Evolutionary conservation across 2,888 invertebrate species (phyloP).

Genomic region (Panopea generosa): DNA sequence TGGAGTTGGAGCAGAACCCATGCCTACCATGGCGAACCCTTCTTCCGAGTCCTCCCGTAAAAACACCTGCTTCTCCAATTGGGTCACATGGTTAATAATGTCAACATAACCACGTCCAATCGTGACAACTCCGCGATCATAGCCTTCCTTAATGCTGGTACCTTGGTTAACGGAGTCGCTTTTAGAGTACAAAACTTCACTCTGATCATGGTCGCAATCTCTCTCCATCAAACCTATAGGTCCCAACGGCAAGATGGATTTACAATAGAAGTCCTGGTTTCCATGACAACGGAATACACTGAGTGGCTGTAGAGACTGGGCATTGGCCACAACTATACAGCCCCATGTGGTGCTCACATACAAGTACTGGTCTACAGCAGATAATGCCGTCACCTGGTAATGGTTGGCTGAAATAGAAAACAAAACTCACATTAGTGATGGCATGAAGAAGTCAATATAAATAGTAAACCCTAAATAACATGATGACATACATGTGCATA

Average conservation of each 20-base stretch:
- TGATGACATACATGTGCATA: background rate
- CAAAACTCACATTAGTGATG: background rate
- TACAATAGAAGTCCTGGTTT: slow-evolving; percentile 75
- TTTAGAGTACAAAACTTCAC: slow-evolving; percentile 11
- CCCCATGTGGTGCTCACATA: slow-evolving; percentile 98
- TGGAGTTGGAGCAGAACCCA: slow-evolving; percentile 19
- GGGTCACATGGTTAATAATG: slow-evolving; percentile 59
- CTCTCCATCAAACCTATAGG: background rate
- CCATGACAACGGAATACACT: slow-evolving; percentile 91
- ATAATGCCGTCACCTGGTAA: slow-evolving; percentile 90
- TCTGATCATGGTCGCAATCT: slow-evolving; percentile 1
- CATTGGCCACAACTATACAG: slow-evolving; percentile 95
- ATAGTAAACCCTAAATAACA: too few relatives aligned
- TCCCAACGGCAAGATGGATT: slow-evolving; percentile 71
- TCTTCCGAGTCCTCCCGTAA: slow-evolving; percentile 33
- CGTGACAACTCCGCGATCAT: slow-evolving; percentile 69
- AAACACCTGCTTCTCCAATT: slow-evolving; percentile 28
- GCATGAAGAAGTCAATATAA: too few relatives aligned
- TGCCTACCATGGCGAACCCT: slow-evolving; percentile 32
- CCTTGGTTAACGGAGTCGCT: slow-evolving; percentile 11
- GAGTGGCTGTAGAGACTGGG: slow-evolving; percentile 92
- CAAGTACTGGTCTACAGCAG: slow-evolving; percentile 87
- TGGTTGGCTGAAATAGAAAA: slow-evolving; percentile 79
- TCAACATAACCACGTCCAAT: slow-evolving; percentile 76
- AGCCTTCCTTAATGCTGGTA: background rate